These are phyloP conservation scores for Leptinotarsa texana DNA, from an alignment of 1,140 invertebrate genomes.

Conservation along the genomic window DNA sequence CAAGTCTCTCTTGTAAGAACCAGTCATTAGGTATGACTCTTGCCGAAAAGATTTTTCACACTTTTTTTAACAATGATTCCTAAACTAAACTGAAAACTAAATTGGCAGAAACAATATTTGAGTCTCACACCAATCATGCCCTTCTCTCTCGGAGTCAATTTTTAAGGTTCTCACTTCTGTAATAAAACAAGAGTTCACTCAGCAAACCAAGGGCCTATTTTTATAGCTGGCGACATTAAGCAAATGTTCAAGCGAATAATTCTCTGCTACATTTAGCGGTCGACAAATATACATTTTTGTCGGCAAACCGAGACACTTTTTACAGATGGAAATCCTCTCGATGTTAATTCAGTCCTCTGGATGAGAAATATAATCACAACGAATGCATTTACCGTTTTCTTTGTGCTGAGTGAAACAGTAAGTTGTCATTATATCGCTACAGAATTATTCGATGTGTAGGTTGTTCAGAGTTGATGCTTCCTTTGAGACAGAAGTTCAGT, in stretches of 20 bases:
- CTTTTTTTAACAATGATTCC: too few relatives aligned
- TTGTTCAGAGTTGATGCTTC: neutral
- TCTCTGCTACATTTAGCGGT: conserved; percentile 26
- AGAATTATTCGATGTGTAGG: neutral
- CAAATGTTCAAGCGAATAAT: conserved; percentile 29
- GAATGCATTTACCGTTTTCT: neutral
- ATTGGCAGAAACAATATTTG: too few relatives aligned
- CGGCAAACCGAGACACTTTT: neutral
- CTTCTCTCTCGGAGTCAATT: too few relatives aligned
- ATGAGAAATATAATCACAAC: neutral
- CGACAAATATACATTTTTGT: conserved; percentile 27
- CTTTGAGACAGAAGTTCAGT: neutral
- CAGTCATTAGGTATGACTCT: too few relatives aligned
- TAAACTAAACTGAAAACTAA: too few relatives aligned
- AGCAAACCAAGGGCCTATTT: conserved; percentile 26
- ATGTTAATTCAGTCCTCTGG: neutral
- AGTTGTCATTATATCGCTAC: neutral
- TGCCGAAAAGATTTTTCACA: too few relatives aligned
- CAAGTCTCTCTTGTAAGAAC: too few relatives aligned
- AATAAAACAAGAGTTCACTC: neutral
- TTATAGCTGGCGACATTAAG: conserved; percentile 35
- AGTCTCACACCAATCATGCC: too few relatives aligned
- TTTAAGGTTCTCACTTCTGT: neutral
- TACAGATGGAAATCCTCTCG: neutral
- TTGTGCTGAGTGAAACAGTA: neutral